phyloP scores from a whole-genome alignment of 2,888 invertebrate genomes.

The Hybos culiciformis region DNA sequence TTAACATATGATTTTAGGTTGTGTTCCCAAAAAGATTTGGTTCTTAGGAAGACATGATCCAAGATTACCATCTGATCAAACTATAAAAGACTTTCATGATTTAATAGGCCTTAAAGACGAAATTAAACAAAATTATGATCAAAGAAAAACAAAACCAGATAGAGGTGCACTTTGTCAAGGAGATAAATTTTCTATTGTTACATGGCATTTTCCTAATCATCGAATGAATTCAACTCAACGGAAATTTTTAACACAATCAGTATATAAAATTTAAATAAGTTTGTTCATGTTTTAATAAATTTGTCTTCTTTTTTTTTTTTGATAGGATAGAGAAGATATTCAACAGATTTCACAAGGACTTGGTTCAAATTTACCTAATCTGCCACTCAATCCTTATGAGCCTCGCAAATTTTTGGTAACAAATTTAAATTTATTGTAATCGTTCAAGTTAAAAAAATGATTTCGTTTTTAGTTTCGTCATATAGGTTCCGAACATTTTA shows the following conservation, averaged over 20 bases:
- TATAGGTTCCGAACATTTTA: constrained; percentile 45
- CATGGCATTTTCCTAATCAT: too few relatives aligned
- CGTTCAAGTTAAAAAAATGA: constrained; percentile 11
- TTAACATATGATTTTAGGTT: constrained; percentile 39
- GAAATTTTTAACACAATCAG: too few relatives aligned
- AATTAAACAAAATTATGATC: constrained; percentile 51
- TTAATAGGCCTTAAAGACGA: constrained; percentile 43
- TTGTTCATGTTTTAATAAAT: too few relatives aligned
- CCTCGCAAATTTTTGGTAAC: constrained; percentile 43
- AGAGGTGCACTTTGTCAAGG: constrained; percentile 48
- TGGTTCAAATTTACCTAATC: constrained; percentile 47
- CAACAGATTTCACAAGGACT: constrained; percentile 53
- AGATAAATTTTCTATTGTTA: constrained; percentile 51
- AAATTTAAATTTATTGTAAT: background rate
- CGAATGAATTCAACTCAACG: too few relatives aligned
- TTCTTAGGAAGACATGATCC: constrained; percentile 56
- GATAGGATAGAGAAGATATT: constrained; percentile 46
- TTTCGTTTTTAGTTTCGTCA: constrained; percentile 50
- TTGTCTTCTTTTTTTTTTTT: constrained; percentile 9
- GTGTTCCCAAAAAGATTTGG: constrained; percentile 60
- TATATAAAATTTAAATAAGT: too few relatives aligned
- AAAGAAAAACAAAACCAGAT: constrained; percentile 34
- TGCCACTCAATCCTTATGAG: constrained; percentile 42
- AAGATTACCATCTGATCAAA: constrained; percentile 44
- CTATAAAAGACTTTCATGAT: constrained; percentile 40